Evolutionary conservation across 2,113 vertebrate genomes (phyloP).

Genomic region (Pseudolaguvia tuberculata): DNA sequence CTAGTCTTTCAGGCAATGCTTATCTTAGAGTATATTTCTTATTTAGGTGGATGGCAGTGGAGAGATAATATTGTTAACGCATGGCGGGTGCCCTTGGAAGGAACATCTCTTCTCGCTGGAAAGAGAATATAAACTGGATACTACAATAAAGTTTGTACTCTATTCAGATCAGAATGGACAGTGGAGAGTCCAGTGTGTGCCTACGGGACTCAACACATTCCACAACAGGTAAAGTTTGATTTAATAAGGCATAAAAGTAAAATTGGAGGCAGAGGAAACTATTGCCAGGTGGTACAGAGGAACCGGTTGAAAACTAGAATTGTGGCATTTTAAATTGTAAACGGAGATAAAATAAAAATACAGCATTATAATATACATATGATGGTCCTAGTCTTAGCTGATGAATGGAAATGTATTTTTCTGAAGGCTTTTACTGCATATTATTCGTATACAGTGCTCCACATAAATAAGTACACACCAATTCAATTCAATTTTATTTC

Average conservation of each 20-base stretch:
- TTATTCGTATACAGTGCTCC: too few relatives aligned
- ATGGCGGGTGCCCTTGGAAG: constrained; percentile 90
- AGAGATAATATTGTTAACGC: constrained; percentile 72
- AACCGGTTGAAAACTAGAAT: too few relatives aligned
- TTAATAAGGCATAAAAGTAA: background rate
- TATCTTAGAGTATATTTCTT: background rate
- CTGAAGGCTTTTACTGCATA: too few relatives aligned
- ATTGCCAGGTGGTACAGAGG: too few relatives aligned
- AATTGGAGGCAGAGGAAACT: too few relatives aligned
- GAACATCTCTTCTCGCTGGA: constrained; percentile 86
- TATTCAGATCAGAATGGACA: constrained; percentile 77
- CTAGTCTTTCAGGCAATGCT: background rate
- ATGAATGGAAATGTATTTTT: too few relatives aligned
- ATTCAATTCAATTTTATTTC: too few relatives aligned
- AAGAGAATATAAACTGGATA: constrained; percentile 67
- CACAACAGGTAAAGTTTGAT: constrained; percentile 75
- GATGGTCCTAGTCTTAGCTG: too few relatives aligned
- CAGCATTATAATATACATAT: too few relatives aligned
- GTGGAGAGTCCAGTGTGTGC: constrained; percentile 92
- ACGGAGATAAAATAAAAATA: too few relatives aligned
- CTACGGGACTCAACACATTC: constrained; percentile 76
- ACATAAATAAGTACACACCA: too few relatives aligned
- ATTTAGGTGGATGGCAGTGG: constrained; percentile 82
- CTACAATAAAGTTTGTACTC: constrained; percentile 75
- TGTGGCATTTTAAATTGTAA: too few relatives aligned